Base-by-base conservation (phyloP, 2,888 invertebrate species). In the Molorchus minor region DNA sequence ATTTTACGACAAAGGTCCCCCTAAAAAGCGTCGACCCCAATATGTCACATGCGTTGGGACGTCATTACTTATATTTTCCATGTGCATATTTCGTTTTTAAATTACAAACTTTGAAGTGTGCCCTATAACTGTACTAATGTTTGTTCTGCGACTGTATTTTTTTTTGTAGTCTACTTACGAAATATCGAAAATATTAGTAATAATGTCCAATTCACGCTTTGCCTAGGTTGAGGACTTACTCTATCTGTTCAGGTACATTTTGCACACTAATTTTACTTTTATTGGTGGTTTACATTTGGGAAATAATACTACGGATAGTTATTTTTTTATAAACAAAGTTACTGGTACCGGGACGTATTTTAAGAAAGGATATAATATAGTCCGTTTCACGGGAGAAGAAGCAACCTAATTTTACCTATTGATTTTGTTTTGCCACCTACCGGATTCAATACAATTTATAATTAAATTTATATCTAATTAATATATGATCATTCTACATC, bases 181-280 rank as follows among this genome's bases (percentile, higher is more conserved):
- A 19, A 16, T 52, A 52, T 12, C 30, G 13, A 38, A 17, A 19
- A 41, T 10, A 52, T 29, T 4, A 21, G 12, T 36, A 52, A 41
- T 16, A 13, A 20, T 38, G 45, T 20, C 55, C 10, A 3, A 16
- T 62, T 67, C 58, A 69, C 73, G 74, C 75, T 75, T 76, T 67
- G 73, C 71, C 75, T 75, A 74, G 76, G 76, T 73, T 74, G 74
- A 73, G 76, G 75, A 69, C 70, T 70, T 70, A 65, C 44, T 53
- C n/a, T n/a, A n/a, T n/a, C n/a, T n/a, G n/a, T n/a, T n/a, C 44
- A 51, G 25, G 21, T 43, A 21, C 25, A 29, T 52, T 38, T 41
- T 38, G 30, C 29, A 40, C 40, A 41, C 40, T 52, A 41, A 52
- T 52, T 41, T 41, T 13, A 17, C 41, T 19, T 17, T 21, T 15